Evolutionary conservation across 1,140 invertebrate species (phyloP).

Genomic region (Aphelinus certus): DNA sequence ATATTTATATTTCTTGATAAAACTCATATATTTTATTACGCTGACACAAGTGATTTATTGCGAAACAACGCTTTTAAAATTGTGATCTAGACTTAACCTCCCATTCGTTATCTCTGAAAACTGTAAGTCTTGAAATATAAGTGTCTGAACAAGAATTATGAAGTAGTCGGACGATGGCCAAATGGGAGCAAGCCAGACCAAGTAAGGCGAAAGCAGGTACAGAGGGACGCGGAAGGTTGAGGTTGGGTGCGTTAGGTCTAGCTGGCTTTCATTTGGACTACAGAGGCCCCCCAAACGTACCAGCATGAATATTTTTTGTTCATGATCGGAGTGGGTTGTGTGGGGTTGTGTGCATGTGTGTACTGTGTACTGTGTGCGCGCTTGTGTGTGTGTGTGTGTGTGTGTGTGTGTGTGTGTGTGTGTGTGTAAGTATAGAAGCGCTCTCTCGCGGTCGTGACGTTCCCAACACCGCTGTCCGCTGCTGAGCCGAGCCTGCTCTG

Average conservation of each 20-base stretch:
- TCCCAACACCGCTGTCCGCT: neutral
- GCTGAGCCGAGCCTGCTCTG: neutral
- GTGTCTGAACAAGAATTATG: too few relatives aligned
- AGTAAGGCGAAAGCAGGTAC: too few relatives aligned
- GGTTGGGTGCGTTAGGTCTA: constrained; percentile 17
- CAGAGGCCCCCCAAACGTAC: neutral
- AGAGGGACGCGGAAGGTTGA: constrained; percentile 1
- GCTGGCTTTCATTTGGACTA: too few relatives aligned
- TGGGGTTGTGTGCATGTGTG: neutral
- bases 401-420: neutral
- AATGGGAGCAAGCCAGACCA: too few relatives aligned
- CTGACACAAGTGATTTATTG: too few relatives aligned
- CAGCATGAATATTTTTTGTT: too few relatives aligned
- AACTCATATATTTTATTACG: too few relatives aligned
- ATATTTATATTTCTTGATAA: too few relatives aligned
- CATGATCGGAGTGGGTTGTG: too few relatives aligned
- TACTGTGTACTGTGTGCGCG: neutral
- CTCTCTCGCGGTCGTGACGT: neutral
- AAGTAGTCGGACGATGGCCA: too few relatives aligned
- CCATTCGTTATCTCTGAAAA: too few relatives aligned
- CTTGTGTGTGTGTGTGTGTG: neutral
- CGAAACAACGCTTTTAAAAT: neutral
- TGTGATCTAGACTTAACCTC: neutral
- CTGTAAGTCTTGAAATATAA: too few relatives aligned
- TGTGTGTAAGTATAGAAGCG: neutral